Conservation (phyloP, 2,113 vertebrate genomes). For the Ophthalmolycus amberensis region DNA sequence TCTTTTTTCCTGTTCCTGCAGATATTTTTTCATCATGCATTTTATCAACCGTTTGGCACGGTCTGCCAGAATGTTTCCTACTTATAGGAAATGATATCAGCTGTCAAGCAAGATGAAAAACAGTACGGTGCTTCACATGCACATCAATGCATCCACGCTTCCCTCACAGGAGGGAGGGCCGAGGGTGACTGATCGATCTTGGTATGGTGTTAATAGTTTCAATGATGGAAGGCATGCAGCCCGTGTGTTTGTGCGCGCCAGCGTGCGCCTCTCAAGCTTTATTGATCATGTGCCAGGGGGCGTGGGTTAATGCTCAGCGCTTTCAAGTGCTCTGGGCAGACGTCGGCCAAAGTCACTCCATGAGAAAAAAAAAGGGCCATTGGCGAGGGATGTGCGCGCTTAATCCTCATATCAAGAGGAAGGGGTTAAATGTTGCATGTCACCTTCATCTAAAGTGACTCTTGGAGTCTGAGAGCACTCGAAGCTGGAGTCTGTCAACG, state of each 20-base stretch:
- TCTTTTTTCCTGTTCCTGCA: constrained; percentile 6
- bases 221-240: constrained; percentile 60
- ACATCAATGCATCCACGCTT: not conserved
- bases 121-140: not conserved
- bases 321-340: constrained; percentile 64
- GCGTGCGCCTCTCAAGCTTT: constrained; percentile 34
- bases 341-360: constrained; percentile 65
- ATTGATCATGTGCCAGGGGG: constrained; percentile 73
- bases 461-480: not conserved
- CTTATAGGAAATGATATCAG: constrained; percentile 26
- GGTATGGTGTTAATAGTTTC: constrained; percentile 74
- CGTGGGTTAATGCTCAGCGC: constrained; percentile 64
- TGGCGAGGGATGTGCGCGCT: constrained; percentile 36
- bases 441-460: constrained; percentile 63
- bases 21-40: constrained; percentile 23
- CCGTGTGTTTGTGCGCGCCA: not conserved
- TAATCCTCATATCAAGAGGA: constrained; percentile 63
- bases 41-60: constrained; percentile 32
- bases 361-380: constrained; percentile 53
- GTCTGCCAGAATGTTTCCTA: not conserved
- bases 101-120: constrained; percentile 4
- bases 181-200: constrained; percentile 68
- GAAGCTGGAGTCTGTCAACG: not conserved
- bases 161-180: constrained; percentile 25
- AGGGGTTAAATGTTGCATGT: constrained; percentile 64